These are phyloP conservation scores for Pomacea canaliculata DNA, from an alignment of 2,888 invertebrate species.

Conservation along the genomic window DNA sequence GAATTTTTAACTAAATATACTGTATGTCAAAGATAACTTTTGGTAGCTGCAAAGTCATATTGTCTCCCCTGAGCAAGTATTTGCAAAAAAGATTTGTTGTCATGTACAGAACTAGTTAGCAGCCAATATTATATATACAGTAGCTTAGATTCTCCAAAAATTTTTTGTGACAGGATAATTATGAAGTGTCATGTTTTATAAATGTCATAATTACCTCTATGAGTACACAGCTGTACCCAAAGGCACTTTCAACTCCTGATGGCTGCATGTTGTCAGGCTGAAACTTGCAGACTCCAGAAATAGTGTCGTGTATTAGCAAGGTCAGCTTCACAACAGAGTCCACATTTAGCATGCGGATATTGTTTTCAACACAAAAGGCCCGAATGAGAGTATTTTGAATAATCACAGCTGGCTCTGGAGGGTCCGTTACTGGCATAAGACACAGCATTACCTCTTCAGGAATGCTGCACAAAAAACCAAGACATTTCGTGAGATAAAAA, in stretches of 20 bases:
- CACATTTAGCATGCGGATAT: not conserved
- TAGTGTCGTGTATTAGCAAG: not conserved
- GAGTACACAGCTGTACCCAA: not conserved
- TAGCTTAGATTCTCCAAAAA: too few species aligned
- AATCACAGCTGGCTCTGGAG: not conserved
- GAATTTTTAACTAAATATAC: too few species aligned
- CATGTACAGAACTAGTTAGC: too few species aligned
- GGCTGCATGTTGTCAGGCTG: not conserved
- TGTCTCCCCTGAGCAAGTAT: too few species aligned
- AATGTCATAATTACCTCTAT: not conserved
- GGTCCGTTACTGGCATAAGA: not conserved
- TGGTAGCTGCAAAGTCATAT: too few species aligned
- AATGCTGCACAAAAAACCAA: not conserved
- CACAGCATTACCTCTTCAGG: slow-evolving; percentile 4
- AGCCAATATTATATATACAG: too few species aligned
- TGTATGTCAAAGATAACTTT: too few species aligned
- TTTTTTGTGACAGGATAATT: too few species aligned
- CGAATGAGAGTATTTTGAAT: not conserved
- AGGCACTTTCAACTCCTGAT: not conserved
- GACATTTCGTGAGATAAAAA: not conserved
- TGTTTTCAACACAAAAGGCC: not conserved
- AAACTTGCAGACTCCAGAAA: not conserved
- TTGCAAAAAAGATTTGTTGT: too few species aligned
- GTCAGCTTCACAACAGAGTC: slow-evolving; percentile 1
- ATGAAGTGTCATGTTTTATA: too few species aligned